Base-by-base conservation (phyloP, 2,888 invertebrate species). In the Amblyjoppa proteus region DNA sequence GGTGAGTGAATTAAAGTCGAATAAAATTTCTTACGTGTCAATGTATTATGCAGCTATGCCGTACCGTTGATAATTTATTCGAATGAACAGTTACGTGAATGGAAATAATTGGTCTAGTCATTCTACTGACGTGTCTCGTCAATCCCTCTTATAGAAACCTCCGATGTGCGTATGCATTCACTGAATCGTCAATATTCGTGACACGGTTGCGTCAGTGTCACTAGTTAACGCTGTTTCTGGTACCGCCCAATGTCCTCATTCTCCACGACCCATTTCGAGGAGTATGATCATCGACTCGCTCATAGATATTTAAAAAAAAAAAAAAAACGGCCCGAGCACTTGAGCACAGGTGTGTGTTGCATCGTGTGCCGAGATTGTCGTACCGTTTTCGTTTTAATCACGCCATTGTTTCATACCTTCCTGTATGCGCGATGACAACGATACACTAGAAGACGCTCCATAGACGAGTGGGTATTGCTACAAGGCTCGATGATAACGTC, bases 331-430 rank as follows among this genome's bases (percentile, higher is more conserved):
- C 20, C 25, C 53, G 28, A 71, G 11, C 11, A 56, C 45, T 61
- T 51, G 25, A 51, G 25, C 9, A 49, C 61, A 68, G 51, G 58
- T 61, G 28, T 53, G 74, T 31, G 20, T 16, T 28, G 61, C 66
- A 56, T 16, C 68, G 25, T 28, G 20, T 74, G 53, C 58, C 28
- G 25, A 45, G 81, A 81, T 74, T 70, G 70, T 56, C 69, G 69
- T 76, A 49, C 68, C 34, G 38, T 78, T 85, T 74, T 78, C 16
- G 34, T 86, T 90, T 88, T 90, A 92, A 92, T 92, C 91, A 90
- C 83, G 51, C 88, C 84, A 91, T 92, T 92, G 91, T 92, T 85
- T 87, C 80, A 83, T 74, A 25, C 71, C 87, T 83, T 77, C 83
- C 58, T 28, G 25, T 53, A 56, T 77, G 11, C 68, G 28, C 41